Conservation (phyloP, 2,113 vertebrate species). For the Poicephalus gulielmi region DNA sequence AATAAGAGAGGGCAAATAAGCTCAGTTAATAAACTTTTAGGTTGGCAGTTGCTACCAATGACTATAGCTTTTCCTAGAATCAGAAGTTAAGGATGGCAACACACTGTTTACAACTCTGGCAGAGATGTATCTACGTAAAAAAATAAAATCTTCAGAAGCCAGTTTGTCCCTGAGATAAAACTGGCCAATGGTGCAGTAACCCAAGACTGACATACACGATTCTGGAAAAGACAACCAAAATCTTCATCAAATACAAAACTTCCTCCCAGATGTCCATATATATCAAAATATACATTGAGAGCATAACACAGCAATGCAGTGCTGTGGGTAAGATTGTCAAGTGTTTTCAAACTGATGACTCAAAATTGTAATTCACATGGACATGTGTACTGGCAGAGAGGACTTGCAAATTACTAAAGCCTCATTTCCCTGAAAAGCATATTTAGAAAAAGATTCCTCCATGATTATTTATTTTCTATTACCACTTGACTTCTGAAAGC, state of each 20-base stretch:
- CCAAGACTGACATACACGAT: rapidly evolving
- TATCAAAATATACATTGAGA: background rate
- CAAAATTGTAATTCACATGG: background rate
- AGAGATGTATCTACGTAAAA: background rate
- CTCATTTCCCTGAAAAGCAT: background rate
- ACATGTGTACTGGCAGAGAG: background rate
- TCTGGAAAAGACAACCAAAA: background rate
- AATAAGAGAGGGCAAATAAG: background rate
- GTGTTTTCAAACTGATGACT: background rate
- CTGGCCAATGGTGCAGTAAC: background rate
- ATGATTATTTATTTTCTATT: background rate
- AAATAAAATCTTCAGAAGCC: background rate
- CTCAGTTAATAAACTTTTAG: background rate
- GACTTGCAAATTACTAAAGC: background rate
- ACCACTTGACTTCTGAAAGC: background rate
- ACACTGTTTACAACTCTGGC: background rate
- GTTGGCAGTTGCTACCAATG: background rate
- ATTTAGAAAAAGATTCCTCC: background rate
- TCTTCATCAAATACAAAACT: background rate
- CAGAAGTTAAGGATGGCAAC: background rate
- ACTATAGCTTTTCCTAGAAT: background rate
- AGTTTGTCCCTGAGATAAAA: background rate
- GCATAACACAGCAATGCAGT: background rate
- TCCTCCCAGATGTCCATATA: background rate
- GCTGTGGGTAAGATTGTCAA: background rate